phyloP scores from a whole-genome alignment of 2,888 invertebrate genomes.

The Calliphora vomitoria region DNA sequence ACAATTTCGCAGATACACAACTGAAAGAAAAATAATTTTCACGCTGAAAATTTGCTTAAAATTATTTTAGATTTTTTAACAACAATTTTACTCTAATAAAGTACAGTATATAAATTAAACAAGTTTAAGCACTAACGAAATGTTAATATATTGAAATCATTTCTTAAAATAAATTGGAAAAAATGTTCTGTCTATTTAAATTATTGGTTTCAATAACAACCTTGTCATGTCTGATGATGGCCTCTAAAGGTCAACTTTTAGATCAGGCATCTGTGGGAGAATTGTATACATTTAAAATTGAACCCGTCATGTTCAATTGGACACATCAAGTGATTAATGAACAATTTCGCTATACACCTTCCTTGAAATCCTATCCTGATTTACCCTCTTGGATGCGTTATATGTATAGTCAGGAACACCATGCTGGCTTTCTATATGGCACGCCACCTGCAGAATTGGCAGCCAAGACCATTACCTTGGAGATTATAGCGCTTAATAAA shows the following conservation, averaged over 20 bases:
- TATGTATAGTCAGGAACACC: constrained; percentile 91
- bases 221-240: constrained; percentile 21
- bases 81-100: background rate
- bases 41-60: background rate
- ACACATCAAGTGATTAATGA: constrained; percentile 85
- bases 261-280: constrained; percentile 86
- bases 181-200: constrained; percentile 49
- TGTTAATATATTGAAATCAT: constrained; percentile 15
- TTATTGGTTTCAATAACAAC: constrained; percentile 48
- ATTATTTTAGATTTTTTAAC: too few relatives aligned
- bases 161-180: background rate
- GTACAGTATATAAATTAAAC: background rate
- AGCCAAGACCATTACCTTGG: constrained; percentile 86
- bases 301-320: constrained; percentile 93
- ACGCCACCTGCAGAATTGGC: constrained; percentile 89
- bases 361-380: constrained; percentile 91
- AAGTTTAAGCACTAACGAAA: background rate
- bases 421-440: constrained; percentile 93
- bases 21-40: constrained; percentile 54
- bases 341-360: constrained; percentile 88
- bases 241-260: constrained; percentile 62
- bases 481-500: constrained; percentile 91
- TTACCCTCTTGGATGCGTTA: constrained; percentile 94
- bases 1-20: constrained; percentile 60
- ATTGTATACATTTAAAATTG: constrained; percentile 91